Base-by-base conservation (phyloP, 2,797 vertebrate genomes). In the Halcyon leucocephala region DNA sequence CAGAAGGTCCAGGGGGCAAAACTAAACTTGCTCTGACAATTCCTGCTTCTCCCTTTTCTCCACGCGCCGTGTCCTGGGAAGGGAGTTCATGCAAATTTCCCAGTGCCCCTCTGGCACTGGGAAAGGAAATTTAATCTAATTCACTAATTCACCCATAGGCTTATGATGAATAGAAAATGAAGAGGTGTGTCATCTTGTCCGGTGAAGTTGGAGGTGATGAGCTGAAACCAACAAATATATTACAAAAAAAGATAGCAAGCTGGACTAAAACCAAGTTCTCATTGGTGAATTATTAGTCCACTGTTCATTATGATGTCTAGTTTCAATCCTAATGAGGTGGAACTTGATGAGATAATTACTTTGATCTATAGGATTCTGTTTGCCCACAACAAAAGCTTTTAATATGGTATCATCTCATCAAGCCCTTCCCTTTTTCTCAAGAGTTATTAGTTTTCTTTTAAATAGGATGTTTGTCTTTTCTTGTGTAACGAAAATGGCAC, bases 261-360 rank as follows among this genome's bases (percentile, higher is more conserved):
- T 97, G 96, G 96, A 85, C 77, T 86, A 93, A 74, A 95, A 33
- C 82, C 95, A 87, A 92, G 61, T 89, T 92, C 93, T 95, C 81
- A 77, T 82, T 93, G 97, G 94, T 93, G 82, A 96, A 90, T 96
- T 97, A 96, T 95, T 97, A 94, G 97, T 94, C 82, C 91, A 92
- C 82, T 95, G 65, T 97, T 97, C 91, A 78, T 92, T 93, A 82
- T 82, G 70, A 96, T 94, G 96, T 97, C 82, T 96, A 92, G 83
- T 95, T 97, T 87, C 78, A 86, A 81, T 93, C 96, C 94, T 97
- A 98, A 97, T 97, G 97, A 97, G 96, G 92, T 96, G 90, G 97
- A 97, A 98, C 97, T 96, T 70, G 96, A 96, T 96, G 96, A 96
- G 96, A 94, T 98, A 98, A 97, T 94, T 93, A 92, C 95, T 97